Base-by-base conservation (phyloP, 2,113 vertebrate genomes). In the Erinaceus europaeus region DNA sequence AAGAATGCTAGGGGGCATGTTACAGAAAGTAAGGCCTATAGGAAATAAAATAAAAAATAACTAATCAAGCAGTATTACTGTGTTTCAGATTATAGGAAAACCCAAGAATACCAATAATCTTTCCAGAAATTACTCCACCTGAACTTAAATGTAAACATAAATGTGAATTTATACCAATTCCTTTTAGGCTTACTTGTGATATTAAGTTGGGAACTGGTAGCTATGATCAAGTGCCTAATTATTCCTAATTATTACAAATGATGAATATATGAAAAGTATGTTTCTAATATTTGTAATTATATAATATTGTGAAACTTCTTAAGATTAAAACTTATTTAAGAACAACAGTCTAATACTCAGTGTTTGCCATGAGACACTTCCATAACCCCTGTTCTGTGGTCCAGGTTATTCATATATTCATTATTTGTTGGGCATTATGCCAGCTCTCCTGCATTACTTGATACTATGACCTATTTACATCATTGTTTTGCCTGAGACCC, bases 251-350 rank as follows among this genome's bases (percentile, higher is more conserved):
- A 68, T 27, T 90, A 79, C 48, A 52, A 84, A 55, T 71, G 38
- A 65, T 82, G 13, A 90, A 42, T 62, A 65, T 61, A 65, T 57
- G 20, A 32, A 67, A 79, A 73, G 7, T 75, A n/a, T 82, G 27
- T 65, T 79, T 79, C 12, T 34, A 61, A 0, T 72, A 32, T 75
- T 93, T 76, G 25, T 52, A 76, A 89, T 89, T 61, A 57, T 67
- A 57, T 44, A 38, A 6, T 55, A 64, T 34, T 44, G 25, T 74
- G 20, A 44, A 21, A 61, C 73, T 91, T 82, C 48, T 77, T 52
- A 36, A 67, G 84, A 55, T n/a, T 75, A 69, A 77, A 93, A 91
- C 61, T 57, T 61, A 83, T 17, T 73, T 62, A 38, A n/a, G 36
- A 75, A 80, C 25, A 72, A 11, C n/a, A 80, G 34, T n/a, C n/a